Conservation (phyloP, 2,888 invertebrate species). For the Lasioglossum pauxillum region DNA sequence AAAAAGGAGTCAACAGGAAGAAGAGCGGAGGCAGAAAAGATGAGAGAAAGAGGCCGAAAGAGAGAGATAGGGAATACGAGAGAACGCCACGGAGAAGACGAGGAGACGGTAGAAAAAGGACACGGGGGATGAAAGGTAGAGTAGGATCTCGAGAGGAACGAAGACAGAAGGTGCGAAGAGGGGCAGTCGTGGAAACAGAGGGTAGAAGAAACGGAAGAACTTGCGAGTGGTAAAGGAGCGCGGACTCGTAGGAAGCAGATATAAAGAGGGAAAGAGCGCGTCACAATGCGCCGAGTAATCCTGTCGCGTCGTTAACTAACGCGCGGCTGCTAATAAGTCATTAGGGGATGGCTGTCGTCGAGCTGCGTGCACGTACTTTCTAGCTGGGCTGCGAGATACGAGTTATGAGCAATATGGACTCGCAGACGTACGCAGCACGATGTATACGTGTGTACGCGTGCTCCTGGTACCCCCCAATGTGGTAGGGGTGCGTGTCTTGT, state of each 20-base stretch:
- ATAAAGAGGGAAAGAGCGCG: conserved; percentile 44
- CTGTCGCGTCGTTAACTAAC: conserved; percentile 79
- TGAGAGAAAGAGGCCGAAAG: background rate
- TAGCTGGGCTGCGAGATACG: conserved; percentile 48
- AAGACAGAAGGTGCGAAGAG: conserved; percentile 17
- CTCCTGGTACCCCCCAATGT: conserved; percentile 76
- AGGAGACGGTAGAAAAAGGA: conserved; percentile 29
- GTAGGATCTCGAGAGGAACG: conserved; percentile 15
- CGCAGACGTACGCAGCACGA: conserved; percentile 12
- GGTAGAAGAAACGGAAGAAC: conserved; percentile 48
- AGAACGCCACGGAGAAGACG: background rate
- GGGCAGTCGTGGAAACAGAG: conserved; percentile 33
- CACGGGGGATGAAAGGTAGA: conserved; percentile 5
- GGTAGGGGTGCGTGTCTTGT: conserved; percentile 82
- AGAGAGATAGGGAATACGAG: background rate
- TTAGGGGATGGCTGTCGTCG: conserved; percentile 79
- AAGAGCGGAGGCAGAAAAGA: conserved; percentile 8
- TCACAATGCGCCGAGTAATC: conserved; percentile 71
- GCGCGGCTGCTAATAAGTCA: conserved; percentile 82
- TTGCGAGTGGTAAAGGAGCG: conserved; percentile 28
- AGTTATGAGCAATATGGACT: conserved; percentile 66
- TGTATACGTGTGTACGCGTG: conserved; percentile 60
- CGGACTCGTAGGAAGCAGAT: conserved; percentile 13
- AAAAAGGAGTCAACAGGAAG: conserved; percentile 18
- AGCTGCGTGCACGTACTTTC: conserved; percentile 57